Evolutionary conservation across 2,888 invertebrate genomes (phyloP), one percentile per base, ranked within the genome.

Genomic region (Euspilapteryx auroguttella): DNA sequence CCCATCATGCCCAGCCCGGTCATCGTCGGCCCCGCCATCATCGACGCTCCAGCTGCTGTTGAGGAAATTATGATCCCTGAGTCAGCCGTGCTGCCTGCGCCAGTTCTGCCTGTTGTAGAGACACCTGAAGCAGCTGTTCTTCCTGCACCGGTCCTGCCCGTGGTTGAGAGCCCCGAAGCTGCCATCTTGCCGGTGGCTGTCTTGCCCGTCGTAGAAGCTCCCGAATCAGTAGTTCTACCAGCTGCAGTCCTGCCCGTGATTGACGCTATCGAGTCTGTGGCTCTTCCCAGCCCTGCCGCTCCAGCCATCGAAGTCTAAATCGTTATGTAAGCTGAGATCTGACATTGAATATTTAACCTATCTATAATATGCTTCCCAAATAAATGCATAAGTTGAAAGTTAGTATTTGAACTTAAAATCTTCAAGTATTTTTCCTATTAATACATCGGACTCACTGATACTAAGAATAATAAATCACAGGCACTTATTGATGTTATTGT

Each of bases 121-220:
- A n/a, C 5, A 30, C 36, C 36, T 6, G 35, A 15, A 3, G 34
- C 36, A 2, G 25, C 34, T 1, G 31, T 29, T 1, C 28, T 34
- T 10, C 39, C 34, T 3, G 9, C 17, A 2, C 38, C 36, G 7
- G 32, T 26, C 6, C 14, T 33, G 3, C 37, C 37, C 21, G 34
- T 22, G 3, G 30, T 30, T 3, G 20, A 11, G 8, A 9, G 21
- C n/a, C 39, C 37, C 11, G 27, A 10, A 4, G 30, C 35, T 1
- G 20, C 28, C 12, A 30, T 26, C 4, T 14, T 37, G 6, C 36
- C 37, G 0, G 22, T 30, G n/a, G 30, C 42, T 14, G 32, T 27
- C 1, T 23, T 34, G 5, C 41, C 40, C 4, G 38, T 27, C n/a
- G 30, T 30, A 12, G 32, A 24, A 2, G 22, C 9, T 21, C 34